Percentiles rank a stretch among this genome's conserved stretches.
These are phyloP conservation scores for Xiphophorus couchianus DNA, from an alignment of 2,113 vertebrate species.

Conservation along the genomic window DNA sequence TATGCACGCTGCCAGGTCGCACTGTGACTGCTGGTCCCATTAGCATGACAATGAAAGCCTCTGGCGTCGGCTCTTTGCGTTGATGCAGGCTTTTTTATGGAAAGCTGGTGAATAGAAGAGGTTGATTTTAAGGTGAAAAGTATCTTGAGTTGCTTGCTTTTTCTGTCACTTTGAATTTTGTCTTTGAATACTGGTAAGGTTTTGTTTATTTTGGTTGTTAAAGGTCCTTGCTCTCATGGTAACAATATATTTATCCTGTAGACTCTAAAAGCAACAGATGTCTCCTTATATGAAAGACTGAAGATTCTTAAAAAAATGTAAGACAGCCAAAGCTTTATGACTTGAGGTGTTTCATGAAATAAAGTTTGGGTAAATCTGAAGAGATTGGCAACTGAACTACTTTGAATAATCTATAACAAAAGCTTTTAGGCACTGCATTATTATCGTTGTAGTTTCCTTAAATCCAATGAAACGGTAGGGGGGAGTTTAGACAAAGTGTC, in stretches of 20 bases:
- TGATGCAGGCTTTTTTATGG: slow-evolving; percentile 64
- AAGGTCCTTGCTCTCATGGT: background rate
- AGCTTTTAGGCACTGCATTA: slow-evolving; percentile 45
- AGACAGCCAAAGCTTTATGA: background rate
- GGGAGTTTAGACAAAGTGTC: slow-evolving; percentile 62
- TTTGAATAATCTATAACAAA: slow-evolving; percentile 38
- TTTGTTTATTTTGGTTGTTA: slow-evolving; percentile 31
- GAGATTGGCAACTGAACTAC: slow-evolving; percentile 26
- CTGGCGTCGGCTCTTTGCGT: slow-evolving; percentile 57
- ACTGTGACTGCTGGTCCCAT: slow-evolving; percentile 61
- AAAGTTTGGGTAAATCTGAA: slow-evolving; percentile 21
- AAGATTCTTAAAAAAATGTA: background rate
- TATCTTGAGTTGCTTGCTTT: slow-evolving; percentile 15
- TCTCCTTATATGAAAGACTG: background rate
- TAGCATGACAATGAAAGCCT: slow-evolving; percentile 81
- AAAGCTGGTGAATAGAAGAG: slow-evolving; percentile 61
- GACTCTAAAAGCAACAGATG: background rate
- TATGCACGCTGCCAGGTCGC: slow-evolving; percentile 68
- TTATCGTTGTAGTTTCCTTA: slow-evolving; percentile 67
- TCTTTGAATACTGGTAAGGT: slow-evolving; percentile 12
- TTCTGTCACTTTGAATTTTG: slow-evolving; percentile 20
- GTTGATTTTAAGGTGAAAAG: slow-evolving; percentile 55
- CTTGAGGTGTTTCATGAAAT: slow-evolving; percentile 32
- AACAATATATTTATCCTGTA: background rate
- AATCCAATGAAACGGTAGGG: slow-evolving; percentile 62